Conservation (phyloP, 2,113 vertebrate species). For the Amblyopsis rosae region DNA sequence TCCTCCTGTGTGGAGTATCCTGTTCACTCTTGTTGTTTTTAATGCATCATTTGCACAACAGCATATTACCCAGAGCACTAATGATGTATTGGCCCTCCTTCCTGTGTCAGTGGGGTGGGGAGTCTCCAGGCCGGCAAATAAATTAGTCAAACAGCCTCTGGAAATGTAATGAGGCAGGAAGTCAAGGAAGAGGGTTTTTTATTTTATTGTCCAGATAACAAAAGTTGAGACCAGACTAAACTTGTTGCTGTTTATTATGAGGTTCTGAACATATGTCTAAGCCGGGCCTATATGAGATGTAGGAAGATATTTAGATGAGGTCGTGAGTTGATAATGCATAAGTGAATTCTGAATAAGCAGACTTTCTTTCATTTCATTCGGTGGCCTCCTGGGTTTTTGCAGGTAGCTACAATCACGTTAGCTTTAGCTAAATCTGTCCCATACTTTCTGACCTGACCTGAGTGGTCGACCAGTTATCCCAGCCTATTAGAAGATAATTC, state of each 20-base stretch:
- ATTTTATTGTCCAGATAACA: too few species aligned
- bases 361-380: background rate
- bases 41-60: conserved; percentile 29
- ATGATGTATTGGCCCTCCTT: conserved; percentile 10
- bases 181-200: too few species aligned
- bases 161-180: too few species aligned
- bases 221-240: too few species aligned
- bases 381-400: background rate
- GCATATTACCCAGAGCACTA: conserved; percentile 20
- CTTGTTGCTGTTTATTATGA: background rate
- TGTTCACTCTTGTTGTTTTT: conserved; percentile 49
- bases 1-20: too few species aligned
- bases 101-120: conserved; percentile 20
- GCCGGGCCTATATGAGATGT: background rate
- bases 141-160: background rate
- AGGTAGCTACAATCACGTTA: background rate
- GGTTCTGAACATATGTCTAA: conserved; percentile 10
- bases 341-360: background rate
- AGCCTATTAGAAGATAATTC: background rate
- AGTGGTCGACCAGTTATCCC: conserved; percentile 2
- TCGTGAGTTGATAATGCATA: background rate
- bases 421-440: background rate
- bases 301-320: too few species aligned
- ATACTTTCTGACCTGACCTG: background rate
- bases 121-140: background rate